Base-by-base conservation (phyloP, 2,888 invertebrate species). In the Papilio protenor region DNA sequence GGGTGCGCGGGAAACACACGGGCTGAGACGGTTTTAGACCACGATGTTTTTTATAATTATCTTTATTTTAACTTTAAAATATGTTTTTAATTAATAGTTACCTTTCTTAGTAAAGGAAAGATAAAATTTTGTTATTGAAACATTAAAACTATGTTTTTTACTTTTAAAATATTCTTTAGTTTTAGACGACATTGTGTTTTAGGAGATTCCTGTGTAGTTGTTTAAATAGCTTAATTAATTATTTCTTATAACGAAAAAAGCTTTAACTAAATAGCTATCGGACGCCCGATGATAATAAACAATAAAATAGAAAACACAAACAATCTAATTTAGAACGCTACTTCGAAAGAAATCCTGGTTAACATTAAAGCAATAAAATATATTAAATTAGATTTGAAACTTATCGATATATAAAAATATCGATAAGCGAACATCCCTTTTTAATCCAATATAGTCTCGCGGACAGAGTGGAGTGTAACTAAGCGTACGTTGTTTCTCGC, bases 1-100 rank as follows among this genome's bases (percentile, higher is more conserved):
- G 78, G 75, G 72, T 75, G 78, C 75, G 78, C 78, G 78, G 75
- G 78, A 78, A 77, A 61, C 61, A 2, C 64, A 49, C 70, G 78
- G 55, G 75, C 40, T 77, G 77, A 21, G 61, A 71, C 71, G n/a
- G 14, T 70, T 70, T 59, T 52, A 23, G n/a, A 33, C n/a, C 45
- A 49, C 78, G 72, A 75, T 78, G 40, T 18, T 52, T 33, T n/a
- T 64, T 18, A 33, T 70, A 64, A 52, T 5, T 66, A 45, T 45
- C 59, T 73, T 18, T 40, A 55, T 45, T 73, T 45, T 61, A 11
- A 16, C 16, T 61, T 14, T 27, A 61, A 14, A 16, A 14, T 21
- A 57, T 27, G 27, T 33, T 27, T 40, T 18, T 40, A 18, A 33
- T 2, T 45, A 66, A n/a, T 10, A 1, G 11, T 52, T 2, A 16